A percentile compares a stretch with the other conserved stretches of the same genome.
These are phyloP conservation scores for Alloscopus bannaensis DNA, from an alignment of 2,888 invertebrate genomes.

Conservation along the genomic window DNA sequence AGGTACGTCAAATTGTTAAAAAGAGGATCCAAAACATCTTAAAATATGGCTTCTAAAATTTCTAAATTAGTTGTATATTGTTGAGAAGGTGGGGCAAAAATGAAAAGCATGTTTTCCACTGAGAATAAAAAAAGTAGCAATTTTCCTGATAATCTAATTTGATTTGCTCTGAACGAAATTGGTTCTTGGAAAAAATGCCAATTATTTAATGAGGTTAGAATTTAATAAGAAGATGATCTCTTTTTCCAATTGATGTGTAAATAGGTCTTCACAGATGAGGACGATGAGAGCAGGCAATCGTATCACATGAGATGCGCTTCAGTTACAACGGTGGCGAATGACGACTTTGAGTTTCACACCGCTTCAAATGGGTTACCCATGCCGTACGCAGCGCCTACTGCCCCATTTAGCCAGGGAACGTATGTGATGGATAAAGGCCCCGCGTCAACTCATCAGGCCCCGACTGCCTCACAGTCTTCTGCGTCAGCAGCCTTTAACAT, in stretches of 20 bases:
- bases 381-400: conserved; percentile 34
- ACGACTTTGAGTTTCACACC: conserved; percentile 67
- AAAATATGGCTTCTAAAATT: too few relatives aligned
- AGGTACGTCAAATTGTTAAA: conserved; percentile 39
- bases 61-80: too few relatives aligned
- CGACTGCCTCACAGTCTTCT: conserved; percentile 13
- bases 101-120: background rate
- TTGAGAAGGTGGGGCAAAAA: background rate
- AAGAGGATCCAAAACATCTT: too few relatives aligned
- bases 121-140: background rate
- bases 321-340: conserved; percentile 65
- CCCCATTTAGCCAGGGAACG: conserved; percentile 57
- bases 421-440: conserved; percentile 57
- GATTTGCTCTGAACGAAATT: too few relatives aligned
- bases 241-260: conserved; percentile 18
- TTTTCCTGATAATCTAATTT: background rate
- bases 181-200: too few relatives aligned
- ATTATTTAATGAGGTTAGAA: too few relatives aligned
- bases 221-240: conserved; percentile 11
- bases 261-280: conserved; percentile 64
- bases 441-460: background rate
- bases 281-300: conserved; percentile 64
- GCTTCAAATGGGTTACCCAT: conserved; percentile 38
- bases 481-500: conserved; percentile 26
- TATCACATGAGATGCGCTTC: conserved; percentile 67